phyloP scores from a whole-genome alignment of 2,113 vertebrate genomes.

The Merops nubicus region DNA sequence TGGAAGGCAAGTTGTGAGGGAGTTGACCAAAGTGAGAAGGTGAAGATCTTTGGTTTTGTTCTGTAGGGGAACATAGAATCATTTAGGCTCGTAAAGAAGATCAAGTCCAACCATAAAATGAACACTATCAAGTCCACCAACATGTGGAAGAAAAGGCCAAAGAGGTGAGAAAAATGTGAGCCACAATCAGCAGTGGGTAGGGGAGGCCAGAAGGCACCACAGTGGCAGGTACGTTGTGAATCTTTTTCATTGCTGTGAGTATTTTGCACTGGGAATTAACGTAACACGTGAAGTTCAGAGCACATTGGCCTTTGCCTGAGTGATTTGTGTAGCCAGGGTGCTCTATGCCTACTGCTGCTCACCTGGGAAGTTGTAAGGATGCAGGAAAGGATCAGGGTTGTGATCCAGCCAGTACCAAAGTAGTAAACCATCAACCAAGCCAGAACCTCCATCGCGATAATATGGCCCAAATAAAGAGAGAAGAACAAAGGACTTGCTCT shows the following conservation, averaged over 20 bases:
- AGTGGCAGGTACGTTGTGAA: not conserved
- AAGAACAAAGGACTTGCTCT: conserved; percentile 84
- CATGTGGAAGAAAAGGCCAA: not conserved
- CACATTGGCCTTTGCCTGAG: not conserved
- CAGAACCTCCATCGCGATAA: conserved; percentile 85
- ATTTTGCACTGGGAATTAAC: not conserved
- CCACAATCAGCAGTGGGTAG: not conserved
- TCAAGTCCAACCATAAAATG: not conserved
- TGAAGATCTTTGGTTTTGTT: not conserved
- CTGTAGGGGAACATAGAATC: not conserved
- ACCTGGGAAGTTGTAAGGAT: conserved; percentile 89
- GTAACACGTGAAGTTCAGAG: not conserved
- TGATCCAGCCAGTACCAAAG: conserved; percentile 86
- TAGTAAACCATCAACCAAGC: conserved; percentile 81
- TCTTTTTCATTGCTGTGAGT: not conserved
- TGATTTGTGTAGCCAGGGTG: not conserved
- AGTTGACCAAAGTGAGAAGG: not conserved
- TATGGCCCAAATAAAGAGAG: conserved; percentile 84
- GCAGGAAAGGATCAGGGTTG: conserved; percentile 78
- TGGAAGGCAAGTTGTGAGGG: not conserved
- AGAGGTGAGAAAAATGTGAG: not conserved
- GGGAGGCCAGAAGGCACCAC: not conserved
- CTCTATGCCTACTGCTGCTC: not conserved
- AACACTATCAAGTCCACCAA: not conserved
- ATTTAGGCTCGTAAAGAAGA: not conserved